These are phyloP conservation scores for Drosophila putrida DNA, from an alignment of 2,888 invertebrate genomes.

Conservation along the genomic window DNA sequence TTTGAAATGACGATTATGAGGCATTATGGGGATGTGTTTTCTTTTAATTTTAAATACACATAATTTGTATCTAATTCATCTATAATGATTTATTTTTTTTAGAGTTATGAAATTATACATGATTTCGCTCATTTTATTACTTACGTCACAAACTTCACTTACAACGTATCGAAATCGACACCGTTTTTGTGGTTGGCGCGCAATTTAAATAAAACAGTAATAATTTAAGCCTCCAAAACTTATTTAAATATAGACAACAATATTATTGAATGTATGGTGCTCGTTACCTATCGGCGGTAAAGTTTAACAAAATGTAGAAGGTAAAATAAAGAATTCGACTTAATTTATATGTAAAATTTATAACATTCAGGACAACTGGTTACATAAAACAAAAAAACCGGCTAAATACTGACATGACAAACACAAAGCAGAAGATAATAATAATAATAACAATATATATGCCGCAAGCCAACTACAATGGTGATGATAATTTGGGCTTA, in stretches of 20 bases:
- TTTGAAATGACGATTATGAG: neutral
- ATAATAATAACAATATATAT: slow-evolving; percentile 7
- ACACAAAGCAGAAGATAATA: slow-evolving; percentile 2
- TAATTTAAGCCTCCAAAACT: too few relatives aligned
- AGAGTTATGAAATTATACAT: too few relatives aligned
- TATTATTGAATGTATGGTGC: too few relatives aligned
- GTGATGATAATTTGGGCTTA: neutral
- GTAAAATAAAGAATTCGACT: too few relatives aligned
- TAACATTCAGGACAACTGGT: slow-evolving; percentile 1
- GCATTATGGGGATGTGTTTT: too few relatives aligned
- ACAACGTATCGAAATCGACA: neutral
- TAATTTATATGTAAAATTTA: too few relatives aligned
- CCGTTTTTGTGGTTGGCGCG: neutral
- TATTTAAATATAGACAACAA: too few relatives aligned
- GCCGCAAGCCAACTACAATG: neutral
- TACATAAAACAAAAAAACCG: neutral
- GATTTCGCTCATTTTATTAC: too few relatives aligned
- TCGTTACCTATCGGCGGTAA: too few relatives aligned
- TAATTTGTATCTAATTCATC: too few relatives aligned
- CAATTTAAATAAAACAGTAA: neutral
- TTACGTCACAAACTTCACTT: neutral
- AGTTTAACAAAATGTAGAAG: too few relatives aligned
- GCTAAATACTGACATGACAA: neutral
- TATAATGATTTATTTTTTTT: too few relatives aligned
- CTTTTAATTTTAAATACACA: neutral